Conservation (phyloP, 1,140 invertebrate genomes). For the Dreissena polymorpha region DNA sequence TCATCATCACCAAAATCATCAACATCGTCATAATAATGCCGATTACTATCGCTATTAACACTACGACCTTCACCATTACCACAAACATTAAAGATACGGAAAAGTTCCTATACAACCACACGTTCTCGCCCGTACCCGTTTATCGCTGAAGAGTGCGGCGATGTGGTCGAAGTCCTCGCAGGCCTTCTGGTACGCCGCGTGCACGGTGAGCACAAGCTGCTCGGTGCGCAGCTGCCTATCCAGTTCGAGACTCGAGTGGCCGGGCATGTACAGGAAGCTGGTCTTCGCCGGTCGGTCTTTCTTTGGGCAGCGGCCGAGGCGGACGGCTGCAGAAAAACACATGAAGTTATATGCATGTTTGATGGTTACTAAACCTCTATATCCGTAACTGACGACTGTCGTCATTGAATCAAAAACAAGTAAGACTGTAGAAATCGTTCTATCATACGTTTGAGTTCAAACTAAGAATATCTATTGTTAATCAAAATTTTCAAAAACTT, state of each 20-base stretch:
- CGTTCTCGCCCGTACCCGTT: constrained; percentile 15
- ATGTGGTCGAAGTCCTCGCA: constrained; percentile 54
- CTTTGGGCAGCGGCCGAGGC: constrained; percentile 69
- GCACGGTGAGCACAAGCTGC: constrained; percentile 68
- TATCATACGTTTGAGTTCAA: no score
- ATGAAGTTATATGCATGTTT: background rate
- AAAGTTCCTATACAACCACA: background rate
- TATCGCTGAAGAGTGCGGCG: constrained; percentile 34
- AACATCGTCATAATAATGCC: background rate
- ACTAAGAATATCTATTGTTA: no score
- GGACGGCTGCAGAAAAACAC: constrained; percentile 59
- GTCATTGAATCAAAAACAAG: no score
- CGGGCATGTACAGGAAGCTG: constrained; percentile 68
- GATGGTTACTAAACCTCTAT: no score
- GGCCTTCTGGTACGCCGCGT: constrained; percentile 64
- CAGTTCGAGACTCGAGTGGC: constrained; percentile 61
- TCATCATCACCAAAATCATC: background rate
- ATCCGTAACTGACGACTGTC: no score
- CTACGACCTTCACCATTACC: background rate
- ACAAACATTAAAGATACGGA: background rate
- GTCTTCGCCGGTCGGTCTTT: constrained; percentile 66
- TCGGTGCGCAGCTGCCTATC: constrained; percentile 70
- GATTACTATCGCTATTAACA: background rate
- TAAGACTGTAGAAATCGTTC: no score
- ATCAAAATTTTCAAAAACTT: no score